Evolutionary conservation across 2,113 vertebrate species (phyloP), one percentile per base, ranked within the genome.

Genomic region (Tetraodon nigroviridis): DNA sequence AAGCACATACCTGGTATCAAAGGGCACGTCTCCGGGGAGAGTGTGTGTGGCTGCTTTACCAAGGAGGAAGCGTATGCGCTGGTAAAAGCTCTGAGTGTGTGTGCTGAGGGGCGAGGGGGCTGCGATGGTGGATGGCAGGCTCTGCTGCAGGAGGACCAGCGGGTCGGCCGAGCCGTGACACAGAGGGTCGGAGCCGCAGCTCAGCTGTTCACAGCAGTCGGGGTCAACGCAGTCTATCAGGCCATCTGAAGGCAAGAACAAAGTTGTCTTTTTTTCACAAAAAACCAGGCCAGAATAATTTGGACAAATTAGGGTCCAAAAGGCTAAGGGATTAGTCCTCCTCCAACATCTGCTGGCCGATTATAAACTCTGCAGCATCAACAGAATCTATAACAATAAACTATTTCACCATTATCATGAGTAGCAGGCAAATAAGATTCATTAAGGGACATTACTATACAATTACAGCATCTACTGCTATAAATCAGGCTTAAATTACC

Each of bases 141-240:
- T 94, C 80, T 94, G 93, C 79, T 95, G 94, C 73, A 99, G 88
- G 65, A 98, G 92, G 80, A 95, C 95, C 66, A 96, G 87, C 37
- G 97, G 97, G 86, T 99, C 95, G 52, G 96, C 93, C 0, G 97
- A 98, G 27, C 97, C 97, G 70, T 98, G 96, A 69, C 97, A 99
- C 71, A 99, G 92, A 7, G 95, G 91, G 71, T 94, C 97, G 0
- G 89, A 86, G 2, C 89, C 93, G 58, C 97, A 99, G 66, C 92
- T 94, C 85, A 91, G 90, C 86, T 99, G 94, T 76, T 95, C 93
- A 64, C 97, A 99, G 42, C 97, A 99, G 69, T 99, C 96, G 0
- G 97, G 97, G 73, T 99, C 97, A 14, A 97, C 91, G 11, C 97
- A 99, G 90, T 98, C 97, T 18, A 90, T 91, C 86, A 99, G 86